A percentile compares a stretch with the other conserved stretches of the same genome.
Evolutionary conservation across 2,113 vertebrate species (phyloP).

Genomic region (Pelmatolapia mariae): DNA sequence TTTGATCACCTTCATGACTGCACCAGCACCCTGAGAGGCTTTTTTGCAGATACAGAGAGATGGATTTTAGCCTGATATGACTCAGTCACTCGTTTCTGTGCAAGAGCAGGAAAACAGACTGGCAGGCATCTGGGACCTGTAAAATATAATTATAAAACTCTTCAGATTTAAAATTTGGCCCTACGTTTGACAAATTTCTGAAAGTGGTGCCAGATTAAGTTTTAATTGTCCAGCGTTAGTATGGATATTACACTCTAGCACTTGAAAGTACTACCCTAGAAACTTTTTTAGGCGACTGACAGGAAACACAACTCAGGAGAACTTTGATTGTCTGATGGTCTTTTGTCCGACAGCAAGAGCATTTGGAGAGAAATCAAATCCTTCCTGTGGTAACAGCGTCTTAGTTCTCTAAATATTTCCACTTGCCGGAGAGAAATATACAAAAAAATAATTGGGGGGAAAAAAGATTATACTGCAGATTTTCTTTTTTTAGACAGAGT

Average conservation of each 20-base stretch:
- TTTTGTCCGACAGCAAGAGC: neutral
- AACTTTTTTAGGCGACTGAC: neutral
- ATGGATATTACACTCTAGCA: neutral
- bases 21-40: neutral
- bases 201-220: neutral
- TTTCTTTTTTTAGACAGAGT: neutral
- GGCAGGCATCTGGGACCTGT: neutral
- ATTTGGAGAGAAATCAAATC: neutral
- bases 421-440: neutral
- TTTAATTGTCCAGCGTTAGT: neutral
- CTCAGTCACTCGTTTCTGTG: neutral
- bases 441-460: neutral
- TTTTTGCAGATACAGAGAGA: neutral
- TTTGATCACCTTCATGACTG: slow-evolving; percentile 17
- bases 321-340: neutral
- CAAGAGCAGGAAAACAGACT: neutral
- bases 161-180: neutral
- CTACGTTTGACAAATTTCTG: neutral
- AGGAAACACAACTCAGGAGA: neutral
- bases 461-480: neutral
- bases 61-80: neutral
- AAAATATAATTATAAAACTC: neutral
- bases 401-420: neutral
- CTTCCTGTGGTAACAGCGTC: neutral
- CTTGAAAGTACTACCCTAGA: neutral